A percentile compares a stretch with the other conserved stretches of the same genome.
phyloP scores from a whole-genome alignment of 2,113 vertebrate genomes.

The Morone chrysops region DNA sequence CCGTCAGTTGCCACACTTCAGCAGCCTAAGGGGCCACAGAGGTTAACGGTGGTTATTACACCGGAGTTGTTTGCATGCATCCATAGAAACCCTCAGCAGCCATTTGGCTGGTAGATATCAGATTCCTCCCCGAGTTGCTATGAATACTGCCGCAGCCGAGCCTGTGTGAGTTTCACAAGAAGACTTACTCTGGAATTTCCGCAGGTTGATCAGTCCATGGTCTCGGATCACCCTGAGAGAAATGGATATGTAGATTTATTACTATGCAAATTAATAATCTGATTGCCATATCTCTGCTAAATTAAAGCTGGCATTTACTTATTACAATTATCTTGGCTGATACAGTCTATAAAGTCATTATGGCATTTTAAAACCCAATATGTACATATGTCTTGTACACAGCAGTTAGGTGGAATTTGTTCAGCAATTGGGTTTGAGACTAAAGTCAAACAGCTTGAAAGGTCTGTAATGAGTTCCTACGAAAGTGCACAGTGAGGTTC shows the following conservation, averaged over 20 bases:
- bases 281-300: conserved; percentile 8
- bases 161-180: not conserved
- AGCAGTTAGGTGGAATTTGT: not conserved
- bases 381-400: not conserved
- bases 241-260: conserved; percentile 44
- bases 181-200: conserved; percentile 97
- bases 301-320: conserved; percentile 21
- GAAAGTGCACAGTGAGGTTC: conserved; percentile 2
- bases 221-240: conserved; percentile 95
- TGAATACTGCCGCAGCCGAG: conserved; percentile 20
- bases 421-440: not conserved
- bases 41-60: conserved; percentile 63
- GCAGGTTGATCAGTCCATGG: conserved; percentile 96
- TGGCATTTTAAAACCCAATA: not conserved
- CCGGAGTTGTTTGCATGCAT: conserved; percentile 47
- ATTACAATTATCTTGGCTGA: conserved; percentile 19
- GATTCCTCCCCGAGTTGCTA: conserved; percentile 46
- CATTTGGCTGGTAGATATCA: conserved; percentile 50
- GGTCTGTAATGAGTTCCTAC: not conserved
- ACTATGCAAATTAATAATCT: conserved; percentile 23
- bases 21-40: conserved; percentile 21
- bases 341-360: conserved; percentile 15
- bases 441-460: not conserved
- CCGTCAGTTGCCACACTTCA: conserved; percentile 17
- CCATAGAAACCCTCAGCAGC: conserved; percentile 55